Conservation (phyloP, 2,113 vertebrate species). For the Datnioides undecimradiatus region DNA sequence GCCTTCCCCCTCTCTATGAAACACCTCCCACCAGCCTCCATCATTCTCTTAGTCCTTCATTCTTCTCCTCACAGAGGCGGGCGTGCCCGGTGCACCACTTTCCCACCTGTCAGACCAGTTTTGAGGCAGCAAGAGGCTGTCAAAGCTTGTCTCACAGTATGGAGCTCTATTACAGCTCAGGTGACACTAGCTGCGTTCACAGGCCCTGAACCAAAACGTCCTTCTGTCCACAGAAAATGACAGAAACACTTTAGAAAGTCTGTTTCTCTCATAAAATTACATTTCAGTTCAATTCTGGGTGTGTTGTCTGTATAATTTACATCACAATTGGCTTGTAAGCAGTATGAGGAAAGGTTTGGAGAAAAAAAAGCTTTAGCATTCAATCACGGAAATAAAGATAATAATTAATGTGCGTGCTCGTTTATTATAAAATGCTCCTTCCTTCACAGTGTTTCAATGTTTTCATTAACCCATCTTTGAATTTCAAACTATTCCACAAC, state of each 20-base stretch:
- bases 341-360: not conserved
- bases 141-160: constrained; percentile 3
- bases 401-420: not conserved
- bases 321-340: not conserved
- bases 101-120: constrained; percentile 76
- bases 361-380: not conserved
- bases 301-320: not conserved
- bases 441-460: too few relatives aligned
- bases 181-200: constrained; percentile 40
- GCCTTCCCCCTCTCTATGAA: not conserved
- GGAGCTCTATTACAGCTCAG: constrained; percentile 27
- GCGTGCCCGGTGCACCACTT: constrained; percentile 46
- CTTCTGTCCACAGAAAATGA: not conserved
- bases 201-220: constrained; percentile 5
- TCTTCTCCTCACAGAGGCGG: constrained; percentile 49
- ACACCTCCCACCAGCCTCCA: constrained; percentile 46
- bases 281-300: not conserved
- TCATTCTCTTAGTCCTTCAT: constrained; percentile 29
- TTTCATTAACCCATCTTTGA: not conserved
- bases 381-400: not conserved
- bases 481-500: not conserved
- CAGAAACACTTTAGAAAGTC: not conserved
- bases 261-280: not conserved
- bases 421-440: not conserved
- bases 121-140: constrained; percentile 11